phyloP scores from a whole-genome alignment of 2,113 vertebrate genomes.

The Antidorcas marsupialis region DNA sequence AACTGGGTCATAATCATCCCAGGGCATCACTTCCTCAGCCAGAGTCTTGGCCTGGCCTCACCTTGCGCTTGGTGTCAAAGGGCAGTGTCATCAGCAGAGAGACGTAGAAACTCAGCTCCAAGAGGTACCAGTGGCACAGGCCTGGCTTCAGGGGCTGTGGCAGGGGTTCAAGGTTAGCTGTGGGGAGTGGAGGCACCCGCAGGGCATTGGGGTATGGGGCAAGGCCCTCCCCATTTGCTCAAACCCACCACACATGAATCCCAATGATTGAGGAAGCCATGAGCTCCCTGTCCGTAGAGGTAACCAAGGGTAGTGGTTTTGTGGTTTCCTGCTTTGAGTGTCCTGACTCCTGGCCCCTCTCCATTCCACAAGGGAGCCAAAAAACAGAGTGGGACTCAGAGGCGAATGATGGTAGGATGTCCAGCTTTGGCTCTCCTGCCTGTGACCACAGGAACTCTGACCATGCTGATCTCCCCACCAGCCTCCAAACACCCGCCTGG shows the following conservation, averaged over 20 bases:
- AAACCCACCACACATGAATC: background rate
- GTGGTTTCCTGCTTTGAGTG: background rate
- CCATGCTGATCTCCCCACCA: background rate
- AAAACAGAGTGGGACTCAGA: accelerated
- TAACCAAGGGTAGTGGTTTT: background rate
- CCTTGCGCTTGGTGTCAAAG: slow-evolving; percentile 93
- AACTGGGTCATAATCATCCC: background rate
- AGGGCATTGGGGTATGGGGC: background rate
- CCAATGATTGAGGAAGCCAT: background rate
- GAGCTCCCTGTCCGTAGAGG: background rate
- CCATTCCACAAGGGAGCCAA: background rate
- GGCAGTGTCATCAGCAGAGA: slow-evolving; percentile 90
- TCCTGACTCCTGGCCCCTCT: background rate
- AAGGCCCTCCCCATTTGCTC: background rate
- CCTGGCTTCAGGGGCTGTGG: slow-evolving; percentile 81
- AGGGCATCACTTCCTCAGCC: background rate
- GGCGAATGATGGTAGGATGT: accelerated
- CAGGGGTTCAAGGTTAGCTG: background rate
- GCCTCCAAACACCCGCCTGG: background rate
- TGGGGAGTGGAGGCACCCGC: accelerated
- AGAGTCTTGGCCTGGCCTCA: slow-evolving; percentile 69
- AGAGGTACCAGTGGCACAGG: slow-evolving; percentile 91
- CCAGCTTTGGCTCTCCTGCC: background rate
- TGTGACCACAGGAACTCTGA: background rate
- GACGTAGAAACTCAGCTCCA: slow-evolving; percentile 92